phyloP scores from a whole-genome alignment of 2,888 invertebrate genomes.

The Tortricodes alternella region DNA sequence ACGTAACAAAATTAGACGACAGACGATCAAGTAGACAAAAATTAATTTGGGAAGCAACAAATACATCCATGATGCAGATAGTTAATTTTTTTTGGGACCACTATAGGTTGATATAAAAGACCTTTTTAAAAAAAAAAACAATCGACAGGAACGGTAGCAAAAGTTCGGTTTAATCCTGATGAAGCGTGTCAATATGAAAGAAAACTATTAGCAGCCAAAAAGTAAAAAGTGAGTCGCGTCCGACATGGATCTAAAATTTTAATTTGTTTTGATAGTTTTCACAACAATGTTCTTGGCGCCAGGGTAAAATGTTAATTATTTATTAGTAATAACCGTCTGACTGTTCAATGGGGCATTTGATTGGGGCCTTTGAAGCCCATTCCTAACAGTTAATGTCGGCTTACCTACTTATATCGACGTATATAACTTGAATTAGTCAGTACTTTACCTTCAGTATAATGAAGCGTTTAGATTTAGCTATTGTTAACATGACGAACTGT shows the following conservation, averaged over 20 bases:
- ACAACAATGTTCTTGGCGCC: constrained; percentile 61
- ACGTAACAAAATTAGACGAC: constrained; percentile 67
- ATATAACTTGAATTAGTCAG: constrained; percentile 23
- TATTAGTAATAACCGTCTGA: constrained; percentile 31
- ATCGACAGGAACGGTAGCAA: constrained; percentile 73
- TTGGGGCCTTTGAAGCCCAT: constrained; percentile 9
- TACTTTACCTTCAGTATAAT: constrained; percentile 13
- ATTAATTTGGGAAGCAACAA: constrained; percentile 72
- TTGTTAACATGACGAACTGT: too few species aligned
- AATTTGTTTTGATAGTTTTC: constrained; percentile 46
- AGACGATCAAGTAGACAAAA: constrained; percentile 61
- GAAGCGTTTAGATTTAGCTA: not conserved
- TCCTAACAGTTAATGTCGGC: constrained; percentile 10
- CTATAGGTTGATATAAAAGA: constrained; percentile 42
- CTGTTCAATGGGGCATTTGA: constrained; percentile 30
- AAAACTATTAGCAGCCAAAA: constrained; percentile 66
- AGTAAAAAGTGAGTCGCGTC: constrained; percentile 49
- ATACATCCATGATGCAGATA: constrained; percentile 56
- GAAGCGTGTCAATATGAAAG: constrained; percentile 70
- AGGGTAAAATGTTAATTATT: constrained; percentile 44
- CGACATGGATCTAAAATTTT: constrained; percentile 48
- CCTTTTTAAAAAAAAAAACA: constrained; percentile 51
- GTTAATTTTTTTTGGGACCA: constrained; percentile 47
- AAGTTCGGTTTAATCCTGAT: constrained; percentile 65
- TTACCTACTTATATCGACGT: constrained; percentile 28